A percentile compares a stretch with the other conserved stretches of the same genome.
These are phyloP conservation scores for Dallia pectoralis DNA, from an alignment of 2,797 vertebrate genomes.

Conservation along the genomic window DNA sequence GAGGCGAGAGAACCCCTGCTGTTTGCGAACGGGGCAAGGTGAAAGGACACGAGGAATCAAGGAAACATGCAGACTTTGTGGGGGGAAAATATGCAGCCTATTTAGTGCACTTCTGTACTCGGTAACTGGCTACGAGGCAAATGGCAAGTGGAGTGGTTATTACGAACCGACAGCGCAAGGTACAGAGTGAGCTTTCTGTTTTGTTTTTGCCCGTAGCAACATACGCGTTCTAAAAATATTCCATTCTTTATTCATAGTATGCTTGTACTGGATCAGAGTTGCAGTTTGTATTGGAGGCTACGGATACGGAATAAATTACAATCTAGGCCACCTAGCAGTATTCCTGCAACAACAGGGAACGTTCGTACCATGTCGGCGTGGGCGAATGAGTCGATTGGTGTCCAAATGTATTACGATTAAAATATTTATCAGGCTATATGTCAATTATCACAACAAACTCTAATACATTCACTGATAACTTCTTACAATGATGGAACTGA, in stretches of 20 bases:
- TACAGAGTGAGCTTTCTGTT: neutral
- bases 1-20: neutral
- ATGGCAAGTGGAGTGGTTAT: neutral
- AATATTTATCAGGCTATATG: neutral
- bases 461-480: neutral
- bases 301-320: neutral
- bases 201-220: neutral
- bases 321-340: neutral
- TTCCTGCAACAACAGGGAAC: neutral
- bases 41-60: neutral
- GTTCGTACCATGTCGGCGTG: neutral
- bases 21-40: neutral
- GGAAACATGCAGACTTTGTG: neutral
- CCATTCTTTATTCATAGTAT: neutral
- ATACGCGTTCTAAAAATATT: neutral
- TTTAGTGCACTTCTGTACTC: neutral
- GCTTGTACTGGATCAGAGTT: neutral
- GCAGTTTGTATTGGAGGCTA: constrained; percentile 2
- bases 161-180: neutral
- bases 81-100: neutral
- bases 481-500: neutral
- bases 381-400: neutral
- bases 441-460: neutral
- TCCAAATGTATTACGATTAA: neutral
- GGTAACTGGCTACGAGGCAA: neutral